Evolutionary conservation across 2,888 invertebrate genomes (phyloP), one percentile per base, ranked within the genome.

Genomic region (Thecocarcelia acutangulata): DNA sequence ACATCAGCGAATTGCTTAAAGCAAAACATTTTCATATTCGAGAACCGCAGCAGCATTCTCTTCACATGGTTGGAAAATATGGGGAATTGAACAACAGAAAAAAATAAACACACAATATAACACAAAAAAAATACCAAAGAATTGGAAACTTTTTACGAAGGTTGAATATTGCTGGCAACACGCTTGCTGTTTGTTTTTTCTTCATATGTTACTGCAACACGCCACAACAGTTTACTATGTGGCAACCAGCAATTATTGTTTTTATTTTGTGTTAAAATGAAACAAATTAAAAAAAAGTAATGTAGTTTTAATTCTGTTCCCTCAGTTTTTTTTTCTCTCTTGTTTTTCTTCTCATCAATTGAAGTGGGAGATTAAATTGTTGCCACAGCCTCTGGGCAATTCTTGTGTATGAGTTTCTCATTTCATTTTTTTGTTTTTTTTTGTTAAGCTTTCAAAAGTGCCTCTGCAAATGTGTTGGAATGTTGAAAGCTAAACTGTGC

Each of bases 151-250:
- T 80, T 48, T 74, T 74, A 69, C 63, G 50, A 56, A 74, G 63
- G 61, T 69, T 61, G 59, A 9, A 28, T 68, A n/a, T 48, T 21
- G 64, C 19, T 59, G 44, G 33, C 28, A 73, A 52, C 52, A 48
- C 50, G 58, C 42, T 63, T 56, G 61, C 61, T 42, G n/a, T 42
- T 5, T 1, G 17, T 56, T 17, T 73, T 61, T 54, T 63, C 8
- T 42, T 68, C 37, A 44, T 54, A 37, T 56, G 56, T 33, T 56
- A 15, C 13, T 33, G 68, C 73, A 73, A 63, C 61, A 68, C 64
- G 64, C 80, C 74, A 44, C 80, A 80, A 80, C 58, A 80, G 74
- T 69, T 74, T 58, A 80, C 74, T 69, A 74, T 69, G 61, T 63
- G 80, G 80, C 63, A 74, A 46, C 50, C 69, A 80, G 15, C 50